Base-by-base conservation (phyloP, 2,888 invertebrate species). In the Malthinus seriepunctatus region DNA sequence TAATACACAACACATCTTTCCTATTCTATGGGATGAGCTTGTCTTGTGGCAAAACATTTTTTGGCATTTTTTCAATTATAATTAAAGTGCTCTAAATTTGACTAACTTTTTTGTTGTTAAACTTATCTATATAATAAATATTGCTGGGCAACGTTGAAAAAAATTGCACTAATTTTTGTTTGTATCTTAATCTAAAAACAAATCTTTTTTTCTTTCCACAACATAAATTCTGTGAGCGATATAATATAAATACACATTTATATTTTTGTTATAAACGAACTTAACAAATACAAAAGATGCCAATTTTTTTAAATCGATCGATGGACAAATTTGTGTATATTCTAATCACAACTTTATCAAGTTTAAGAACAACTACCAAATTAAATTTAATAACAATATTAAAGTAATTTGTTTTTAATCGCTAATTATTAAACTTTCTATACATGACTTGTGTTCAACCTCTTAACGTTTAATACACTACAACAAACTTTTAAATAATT, bases 161-260 rank as follows among this genome's bases (percentile, higher is more conserved):
- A 37, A 46, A 52, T 51, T 52, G 52, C 52, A 32, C 52, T 52
- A 52, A 35, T 31, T 37, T 45, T 52, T 45, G 31, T 45, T 15
- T 51, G 23, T 23, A 23, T 23, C 23, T 23, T 23, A 23, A 23
- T 3, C 3, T 5, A 3, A 23, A 23, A 23, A 23, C 23, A 23
- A 23, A 23, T 5, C 23, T 23, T 5, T 23, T 23, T 42, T 42
- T 38, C 12, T 14, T 14, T 42, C 10, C 39, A 42, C 39, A 42
- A 42, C 39, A 42, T 42, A 42, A 42, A 42, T 15, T 42, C 14
- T n/a, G 39, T 42, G 39, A 42, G 39, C 39, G 39, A 42, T 42
- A 15, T 42, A 42, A 15, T 15, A 42, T 14, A 23, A 23, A 23
- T 23, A 23, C 23, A 23, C 23, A 23, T 23, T 23, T 23, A 23